Base-by-base conservation (phyloP, 2,888 invertebrate species). In the Patella depressa region DNA sequence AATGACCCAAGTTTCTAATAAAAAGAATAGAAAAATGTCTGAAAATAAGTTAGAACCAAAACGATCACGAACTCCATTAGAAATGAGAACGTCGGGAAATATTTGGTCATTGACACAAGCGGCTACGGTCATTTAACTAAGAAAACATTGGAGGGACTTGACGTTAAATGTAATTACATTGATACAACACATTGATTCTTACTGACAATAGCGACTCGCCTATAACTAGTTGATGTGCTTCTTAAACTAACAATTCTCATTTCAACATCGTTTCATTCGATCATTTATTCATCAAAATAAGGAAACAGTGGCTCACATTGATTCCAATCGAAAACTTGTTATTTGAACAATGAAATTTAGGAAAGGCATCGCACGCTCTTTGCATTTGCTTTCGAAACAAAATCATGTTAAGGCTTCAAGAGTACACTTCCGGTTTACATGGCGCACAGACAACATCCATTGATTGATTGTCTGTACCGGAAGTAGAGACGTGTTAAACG, bases 351-450 rank as follows among this genome's bases (percentile, higher is more conserved):
- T 72, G 76, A 73, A 76, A 53, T 72, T 59, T 72, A 71, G 69
- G 59, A 59, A 76, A 76, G 57, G 65, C 72, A 55, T 24, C 59
- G 69, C 59, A 72, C 59, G 73, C 77, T 59, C 70, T 70, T 70
- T 69, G 69, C 70, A 70, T 77, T 70, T 65, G 65, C 73, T 71
- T 69, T 73, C 65, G 29, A 24, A 73, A 55, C 72, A 59, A 72
- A 59, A 57, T 72, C 76, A 76, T 72, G 73, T 76, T 73, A 72
- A 34, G 76, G 71, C 53, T 54, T 59, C 71, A 73, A 76, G 76
- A 53, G 72, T 73, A 76, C 76, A 76, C 76, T 77, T 77, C 77
- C 77, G 77, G 74, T 77, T 54, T 71, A 53, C 54, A 75, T 55
- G 59, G 77, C 71, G 73, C 73, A 57, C 55, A 71, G 77, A 53